A percentile compares a stretch with the other conserved stretches of the same genome.
phyloP scores from a whole-genome alignment of 2,113 vertebrate genomes.

The Peromyscus maniculatus region DNA sequence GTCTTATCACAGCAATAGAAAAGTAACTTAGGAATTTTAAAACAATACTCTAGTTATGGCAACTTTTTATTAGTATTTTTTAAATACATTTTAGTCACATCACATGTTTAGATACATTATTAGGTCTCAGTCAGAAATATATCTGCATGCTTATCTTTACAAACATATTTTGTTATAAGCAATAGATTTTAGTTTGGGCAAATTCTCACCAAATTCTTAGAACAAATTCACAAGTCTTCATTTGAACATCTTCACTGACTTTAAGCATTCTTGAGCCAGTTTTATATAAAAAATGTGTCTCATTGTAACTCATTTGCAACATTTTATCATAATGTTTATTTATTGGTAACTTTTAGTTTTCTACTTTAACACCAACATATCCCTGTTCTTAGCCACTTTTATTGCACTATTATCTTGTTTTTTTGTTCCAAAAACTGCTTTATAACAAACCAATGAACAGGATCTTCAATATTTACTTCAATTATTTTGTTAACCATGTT shows the following conservation, averaged over 20 bases:
- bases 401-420: background rate
- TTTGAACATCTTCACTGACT: background rate
- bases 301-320: conserved; percentile 9
- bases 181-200: conserved; percentile 23
- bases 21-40: background rate
- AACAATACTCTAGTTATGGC: background rate
- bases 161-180: background rate
- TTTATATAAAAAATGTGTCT: background rate
- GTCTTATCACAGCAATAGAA: no score
- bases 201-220: background rate
- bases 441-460: background rate
- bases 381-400: background rate
- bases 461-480: background rate
- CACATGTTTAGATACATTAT: background rate
- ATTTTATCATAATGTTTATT: conserved; percentile 1
- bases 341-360: background rate
- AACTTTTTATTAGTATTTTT: background rate
- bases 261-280: background rate
- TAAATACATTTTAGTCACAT: background rate
- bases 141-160: background rate
- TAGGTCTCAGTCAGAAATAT: background rate
- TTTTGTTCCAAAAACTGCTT: background rate
- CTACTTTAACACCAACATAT: background rate
- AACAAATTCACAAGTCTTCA: background rate
- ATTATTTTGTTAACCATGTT: background rate